A percentile compares a stretch with the other conserved stretches of the same genome.
phyloP scores from a whole-genome alignment of 1,140 invertebrate genomes.

The Drosophila equinoxialis region DNA sequence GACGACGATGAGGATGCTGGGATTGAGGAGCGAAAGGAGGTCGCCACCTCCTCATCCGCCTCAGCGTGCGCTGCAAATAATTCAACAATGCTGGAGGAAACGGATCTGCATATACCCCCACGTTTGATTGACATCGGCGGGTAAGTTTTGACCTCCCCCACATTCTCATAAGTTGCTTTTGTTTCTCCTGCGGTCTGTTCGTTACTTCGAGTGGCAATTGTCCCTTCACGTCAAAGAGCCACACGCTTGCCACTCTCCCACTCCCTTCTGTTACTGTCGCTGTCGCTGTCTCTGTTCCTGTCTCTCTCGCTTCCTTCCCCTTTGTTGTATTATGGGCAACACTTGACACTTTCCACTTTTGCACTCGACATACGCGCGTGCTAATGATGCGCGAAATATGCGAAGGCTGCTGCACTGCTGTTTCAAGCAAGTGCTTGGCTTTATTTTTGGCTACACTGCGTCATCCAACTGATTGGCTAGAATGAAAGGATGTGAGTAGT shows the following conservation, averaged over 20 bases:
- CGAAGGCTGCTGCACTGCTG: constrained; percentile 39
- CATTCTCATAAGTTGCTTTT: constrained; percentile 34
- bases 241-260: constrained; percentile 30
- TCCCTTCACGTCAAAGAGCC: constrained; percentile 68
- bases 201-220: constrained; percentile 81
- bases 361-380: constrained; percentile 45
- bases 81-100: constrained; percentile 76
- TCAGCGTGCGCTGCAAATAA: constrained; percentile 52
- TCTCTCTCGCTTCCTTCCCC: constrained; percentile 30
- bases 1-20: constrained; percentile 86
- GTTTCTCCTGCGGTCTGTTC: constrained; percentile 58
- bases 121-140: constrained; percentile 84
- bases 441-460: constrained; percentile 56
- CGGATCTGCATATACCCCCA: constrained; percentile 85
- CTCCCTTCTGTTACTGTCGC: not conserved
- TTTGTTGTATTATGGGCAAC: constrained; percentile 74
- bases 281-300: not conserved
- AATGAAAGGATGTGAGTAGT: constrained; percentile 2
- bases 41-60: constrained; percentile 35
- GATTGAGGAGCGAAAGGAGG: constrained; percentile 25
- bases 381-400: constrained; percentile 82
- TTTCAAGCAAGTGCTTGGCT: constrained; percentile 55
- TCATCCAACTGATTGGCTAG: constrained; percentile 5
- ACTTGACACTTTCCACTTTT: constrained; percentile 79
- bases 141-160: constrained; percentile 48